Percentiles rank a stretch among this genome's conserved stretches.
Conservation (phyloP, 2,797 vertebrate genomes). For the Argentina silus region DNA sequence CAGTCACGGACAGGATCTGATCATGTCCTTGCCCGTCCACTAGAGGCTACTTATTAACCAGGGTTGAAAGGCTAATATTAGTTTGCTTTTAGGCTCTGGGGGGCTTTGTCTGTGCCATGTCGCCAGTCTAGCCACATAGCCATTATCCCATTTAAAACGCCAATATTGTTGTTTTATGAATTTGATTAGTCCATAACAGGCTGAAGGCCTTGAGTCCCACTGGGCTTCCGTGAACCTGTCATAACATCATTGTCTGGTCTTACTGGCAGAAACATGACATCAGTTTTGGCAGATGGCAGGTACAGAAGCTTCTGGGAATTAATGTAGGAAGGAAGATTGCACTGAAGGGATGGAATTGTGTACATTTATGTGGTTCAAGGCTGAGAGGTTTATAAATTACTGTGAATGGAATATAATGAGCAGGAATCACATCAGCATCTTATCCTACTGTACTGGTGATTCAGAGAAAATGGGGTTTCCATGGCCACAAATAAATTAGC, state of each 20-base stretch:
- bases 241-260: conserved; percentile 72
- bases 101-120: conserved; percentile 18
- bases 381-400: neutral
- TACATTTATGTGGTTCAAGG: neutral
- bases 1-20: neutral
- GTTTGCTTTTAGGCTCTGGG: conserved; percentile 20
- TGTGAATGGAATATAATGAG: conserved; percentile 57
- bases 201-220: conserved; percentile 65
- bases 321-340: neutral
- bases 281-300: conserved; percentile 69
- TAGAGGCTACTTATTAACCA: conserved; percentile 41
- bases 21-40: conserved; percentile 16
- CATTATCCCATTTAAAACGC: conserved; percentile 75
- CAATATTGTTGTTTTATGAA: conserved; percentile 74
- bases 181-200: conserved; percentile 77
- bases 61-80: conserved; percentile 17
- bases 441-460: conserved; percentile 61
- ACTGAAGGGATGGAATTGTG: neutral
- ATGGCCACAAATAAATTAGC: conserved; percentile 69
- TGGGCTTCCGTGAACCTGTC: conserved; percentile 73
- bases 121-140: conserved; percentile 57
- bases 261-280: conserved; percentile 77
- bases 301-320: conserved; percentile 61
- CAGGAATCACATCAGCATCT: conserved; percentile 66
- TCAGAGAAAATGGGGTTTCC: conserved; percentile 74